Evolutionary conservation across 2,888 invertebrate species (phyloP), one percentile per base, ranked within the genome.

Genomic region (Hylaea fasciaria): DNA sequence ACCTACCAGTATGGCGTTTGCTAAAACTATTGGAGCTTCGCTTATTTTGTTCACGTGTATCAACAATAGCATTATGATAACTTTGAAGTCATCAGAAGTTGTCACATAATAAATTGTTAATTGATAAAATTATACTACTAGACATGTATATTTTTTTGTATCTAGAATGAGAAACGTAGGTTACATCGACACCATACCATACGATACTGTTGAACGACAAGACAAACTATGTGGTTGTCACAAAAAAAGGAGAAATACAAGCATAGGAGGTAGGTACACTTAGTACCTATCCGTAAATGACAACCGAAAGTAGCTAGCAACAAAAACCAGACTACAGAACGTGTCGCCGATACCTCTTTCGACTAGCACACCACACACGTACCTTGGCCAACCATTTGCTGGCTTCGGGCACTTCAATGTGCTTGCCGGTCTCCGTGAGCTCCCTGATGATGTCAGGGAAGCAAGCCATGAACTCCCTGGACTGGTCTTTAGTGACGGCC

Each of bases 371-470:
- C 32, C 9, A 9, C 32, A 32, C n/a, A 87, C 87, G 84, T 90
- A 96, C 95, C 93, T 96, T 96, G 56, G 95, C 94, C 86, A 96
- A 94, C 95, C 97, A 96, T 82, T 96, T 96, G 69, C 95, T 95
- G 68, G 96, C 96, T 84, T 96, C 96, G 39, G 95, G 95, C 84
- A 96, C 94, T 81, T 97, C 96, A 64, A 94, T 93, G 83, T 95
- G 94, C 78, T 95, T 94, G 72, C 95, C 95, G 73, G 94, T 94
- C 77, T 96, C 96, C 39, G 96, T 96, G 68, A 97, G 92, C 85
- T 97, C 97, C 74, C 96, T 93, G 62, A 97, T 96, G 74, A 97
- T 92, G 87, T 97, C 97, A 77, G 97, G 97, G 93, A 97, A 97
- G 68, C 96, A 92, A 51, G 96, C 95, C 96, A 97, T 96, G 90